A percentile compares a stretch with the other conserved stretches of the same genome.
phyloP scores from a whole-genome alignment of 2,113 vertebrate species.

The Sisor rabdophorus region DNA sequence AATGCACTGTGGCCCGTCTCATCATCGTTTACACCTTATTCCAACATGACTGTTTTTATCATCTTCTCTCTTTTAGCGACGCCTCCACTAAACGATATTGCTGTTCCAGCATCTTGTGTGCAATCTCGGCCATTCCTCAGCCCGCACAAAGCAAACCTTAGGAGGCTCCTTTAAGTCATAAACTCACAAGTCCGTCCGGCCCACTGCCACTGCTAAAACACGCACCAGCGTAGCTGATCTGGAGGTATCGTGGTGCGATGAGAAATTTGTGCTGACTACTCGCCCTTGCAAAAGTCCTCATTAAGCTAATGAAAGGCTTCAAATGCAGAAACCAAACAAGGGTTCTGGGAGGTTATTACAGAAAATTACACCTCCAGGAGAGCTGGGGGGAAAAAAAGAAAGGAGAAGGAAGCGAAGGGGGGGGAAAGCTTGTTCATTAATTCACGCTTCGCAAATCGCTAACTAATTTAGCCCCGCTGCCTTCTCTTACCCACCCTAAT shows the following conservation, averaged over 20 bases:
- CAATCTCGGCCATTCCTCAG: slow-evolving; percentile 13
- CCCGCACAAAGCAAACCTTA: background rate
- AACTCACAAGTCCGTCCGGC: background rate
- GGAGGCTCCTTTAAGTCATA: slow-evolving; percentile 32
- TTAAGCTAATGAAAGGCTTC: slow-evolving; percentile 99
- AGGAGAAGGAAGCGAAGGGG: slow-evolving; percentile 51
- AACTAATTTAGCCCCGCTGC: slow-evolving; percentile 96
- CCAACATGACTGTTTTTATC: slow-evolving; percentile 38
- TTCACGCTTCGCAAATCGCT: slow-evolving; percentile 99
- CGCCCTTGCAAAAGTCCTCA: slow-evolving; percentile 99
- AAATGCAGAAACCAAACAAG: slow-evolving; percentile 82
- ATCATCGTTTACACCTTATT: slow-evolving; percentile 40
- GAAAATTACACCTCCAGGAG: slow-evolving; percentile 90
- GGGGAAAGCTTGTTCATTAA: slow-evolving; percentile 97
- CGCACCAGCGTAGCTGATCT: slow-evolving; percentile 18
- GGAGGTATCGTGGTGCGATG: slow-evolving; percentile 31
- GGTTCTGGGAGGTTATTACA: slow-evolving; percentile 95
- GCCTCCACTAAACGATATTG: slow-evolving; percentile 31
- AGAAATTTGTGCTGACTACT: slow-evolving; percentile 89
- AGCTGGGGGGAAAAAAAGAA: slow-evolving; percentile 53
- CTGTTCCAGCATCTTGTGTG: slow-evolving; percentile 24
- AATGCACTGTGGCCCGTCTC: slow-evolving; percentile 39
- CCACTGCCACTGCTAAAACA: background rate
- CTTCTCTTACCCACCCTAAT: slow-evolving; percentile 95
- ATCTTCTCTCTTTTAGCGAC: background rate